Evolutionary conservation across 2,797 vertebrate genomes (phyloP), one percentile per base, ranked within the genome.

Genomic region (Sebastes elongatus): DNA sequence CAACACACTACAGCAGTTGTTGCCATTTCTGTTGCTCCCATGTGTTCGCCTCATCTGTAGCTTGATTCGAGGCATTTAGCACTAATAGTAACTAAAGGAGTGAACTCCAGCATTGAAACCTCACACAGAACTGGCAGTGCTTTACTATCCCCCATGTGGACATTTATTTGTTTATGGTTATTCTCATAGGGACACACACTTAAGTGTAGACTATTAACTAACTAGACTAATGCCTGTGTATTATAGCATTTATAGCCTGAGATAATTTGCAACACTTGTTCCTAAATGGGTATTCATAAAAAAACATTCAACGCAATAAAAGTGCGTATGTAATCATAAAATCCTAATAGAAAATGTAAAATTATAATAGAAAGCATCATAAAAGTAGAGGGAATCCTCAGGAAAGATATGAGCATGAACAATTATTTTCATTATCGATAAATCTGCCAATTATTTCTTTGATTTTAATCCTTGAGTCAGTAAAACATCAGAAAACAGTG

Each of bases 51-150:
- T 78, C 67, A 28, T 79, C 49, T 76, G 22, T 13, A 52, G 22
- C 25, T 61, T 28, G 13, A 81, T 67, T 78, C 18, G n/a, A 32
- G 25, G 23, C 57, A 46, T 52, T 77, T 32, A 57, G 61, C 46
- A 69, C 55, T 60, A 80, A 71, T 62, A 3, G 61, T 10, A 32
- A 69, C 65, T 67, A 22, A 71, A 68, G 27, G 46, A 80, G 23
- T 30, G 18, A 7, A 28, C 69, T 68, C 63, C 57, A 16, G 66
- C 7, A 20, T 69, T 65, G 56, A 46, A 83, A 7, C 23, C 30
- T 68, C 49, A 23, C 3, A 46, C 23, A 75, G 6, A 72, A 59
- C 32, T 27, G 18, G 63, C 27, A n/a, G 46, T 32, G 55, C 42
- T 72, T 74, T 53, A 72, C 53, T 6, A 7, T 30, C 5, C 11